Evolutionary conservation across 2,113 vertebrate genomes (phyloP), one percentile per base, ranked within the genome.

Genomic region (Petroica traversi): DNA sequence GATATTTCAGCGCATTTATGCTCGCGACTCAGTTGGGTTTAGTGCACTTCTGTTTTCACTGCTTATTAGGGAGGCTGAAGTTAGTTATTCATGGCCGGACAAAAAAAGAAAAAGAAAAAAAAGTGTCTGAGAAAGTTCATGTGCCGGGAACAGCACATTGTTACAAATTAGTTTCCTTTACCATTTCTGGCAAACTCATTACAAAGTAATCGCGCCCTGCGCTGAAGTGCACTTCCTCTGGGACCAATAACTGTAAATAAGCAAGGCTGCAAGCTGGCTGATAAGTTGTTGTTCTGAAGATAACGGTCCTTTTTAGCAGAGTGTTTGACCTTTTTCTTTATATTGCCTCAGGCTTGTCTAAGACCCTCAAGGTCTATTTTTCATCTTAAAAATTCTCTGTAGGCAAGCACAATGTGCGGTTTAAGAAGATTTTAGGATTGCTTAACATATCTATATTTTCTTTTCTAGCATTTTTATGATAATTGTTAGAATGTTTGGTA

Each of bases 171-270:
- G 93, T 98, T 98, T 98, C 93, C 92, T 97, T 94, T 97, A 97
- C 97, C 88, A 96, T 97, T 98, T 92, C 97, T 98, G 97, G 97
- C 98, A 98, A 99, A 99, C 98, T 99, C 98, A 98, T 99, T 99
- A 98, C 98, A 98, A 98, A 98, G 97, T 98, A 99, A 98, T 99
- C 96, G 97, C 96, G 98, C 97, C 97, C 97, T 95, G 98, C 93
- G 91, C 98, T 98, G 97, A 98, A 98, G 98, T 98, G 97, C 97
- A 97, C 98, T 98, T 98, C 98, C 98, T 98, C 97, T 98, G 98
- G 98, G 98, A 99, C 98, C 98, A 98, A 98, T 98, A 98, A 98
- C 98, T 99, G 98, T 99, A 99, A 99, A 99, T 99, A 99, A 99
- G 97, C 98, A 98, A 95, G 96, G 96, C 98, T 98, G 98, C 97